Conservation (phyloP, 2,888 invertebrate species). For the Zonitis immaculata region DNA sequence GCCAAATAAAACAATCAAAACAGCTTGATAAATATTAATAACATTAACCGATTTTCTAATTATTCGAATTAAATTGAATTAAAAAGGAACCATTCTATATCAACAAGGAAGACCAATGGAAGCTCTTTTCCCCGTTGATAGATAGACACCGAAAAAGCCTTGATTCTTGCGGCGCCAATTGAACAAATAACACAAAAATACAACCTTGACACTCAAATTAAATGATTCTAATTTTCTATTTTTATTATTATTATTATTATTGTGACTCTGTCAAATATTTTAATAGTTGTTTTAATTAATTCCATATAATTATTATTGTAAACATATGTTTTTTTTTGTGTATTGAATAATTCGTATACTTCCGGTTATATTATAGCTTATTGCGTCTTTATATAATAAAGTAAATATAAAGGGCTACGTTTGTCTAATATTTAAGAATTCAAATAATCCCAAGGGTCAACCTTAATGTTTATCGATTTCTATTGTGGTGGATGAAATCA, state of each 20-base stretch:
- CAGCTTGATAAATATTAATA: neutral
- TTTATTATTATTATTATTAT: no score
- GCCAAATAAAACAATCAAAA: neutral
- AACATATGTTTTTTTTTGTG: no score
- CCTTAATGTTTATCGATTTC: neutral
- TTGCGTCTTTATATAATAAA: no score
- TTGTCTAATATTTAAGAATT: no score
- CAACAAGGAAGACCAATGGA: no score
- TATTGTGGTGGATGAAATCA: slow-evolving; percentile 1
- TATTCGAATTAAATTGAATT: neutral
- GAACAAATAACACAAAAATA: neutral
- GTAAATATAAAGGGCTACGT: no score
- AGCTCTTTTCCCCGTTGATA: neutral
- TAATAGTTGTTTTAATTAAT: no score
- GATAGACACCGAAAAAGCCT: neutral
- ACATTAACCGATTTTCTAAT: neutral
- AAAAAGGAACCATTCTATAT: neutral
- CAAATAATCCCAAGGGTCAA: no score
- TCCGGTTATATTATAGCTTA: no score
- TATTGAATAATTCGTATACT: no score
- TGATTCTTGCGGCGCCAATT: neutral
- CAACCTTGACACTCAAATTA: neutral
- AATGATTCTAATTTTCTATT: neutral
- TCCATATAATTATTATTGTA: no score
- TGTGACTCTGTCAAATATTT: no score